These are phyloP conservation scores for Grus americana DNA, from an alignment of 2,113 vertebrate genomes.

Conservation along the genomic window DNA sequence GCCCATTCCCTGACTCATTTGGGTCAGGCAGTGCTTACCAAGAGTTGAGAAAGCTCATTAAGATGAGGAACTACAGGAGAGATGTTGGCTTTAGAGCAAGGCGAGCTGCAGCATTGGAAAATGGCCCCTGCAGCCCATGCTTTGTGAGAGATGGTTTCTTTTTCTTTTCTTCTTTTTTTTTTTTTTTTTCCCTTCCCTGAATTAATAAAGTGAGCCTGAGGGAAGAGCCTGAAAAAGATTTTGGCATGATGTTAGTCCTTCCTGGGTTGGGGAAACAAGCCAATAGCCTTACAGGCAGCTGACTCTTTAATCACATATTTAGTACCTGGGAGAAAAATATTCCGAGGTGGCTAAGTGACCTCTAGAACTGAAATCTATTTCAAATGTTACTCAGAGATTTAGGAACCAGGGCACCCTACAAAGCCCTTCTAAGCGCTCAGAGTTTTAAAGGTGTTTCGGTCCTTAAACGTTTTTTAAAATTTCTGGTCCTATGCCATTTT, in stretches of 20 bases:
- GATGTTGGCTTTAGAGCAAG: neutral
- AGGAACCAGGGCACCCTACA: neutral
- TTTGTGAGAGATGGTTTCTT: neutral
- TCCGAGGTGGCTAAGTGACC: neutral
- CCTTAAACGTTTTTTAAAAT: neutral
- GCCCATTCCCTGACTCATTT: constrained; percentile 11
- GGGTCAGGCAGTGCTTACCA: neutral
- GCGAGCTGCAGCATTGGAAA: neutral
- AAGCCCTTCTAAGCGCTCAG: neutral
- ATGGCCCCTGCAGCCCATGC: neutral
- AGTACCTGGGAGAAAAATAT: constrained; percentile 14
- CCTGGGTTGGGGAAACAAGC: constrained; percentile 31
- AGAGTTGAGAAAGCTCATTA: constrained; percentile 2
- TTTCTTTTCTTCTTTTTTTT: neutral
- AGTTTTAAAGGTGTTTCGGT: neutral
- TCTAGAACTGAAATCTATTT: neutral
- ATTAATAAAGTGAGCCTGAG: constrained; percentile 36
- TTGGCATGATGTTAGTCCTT: constrained; percentile 42
- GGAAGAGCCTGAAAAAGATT: constrained; percentile 36
- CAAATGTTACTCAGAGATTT: neutral
- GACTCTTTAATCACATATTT: constrained; percentile 56
- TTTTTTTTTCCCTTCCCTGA: neutral
- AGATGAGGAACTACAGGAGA: neutral
- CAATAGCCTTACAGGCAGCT: constrained; percentile 44
- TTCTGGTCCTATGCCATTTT: neutral